Evolutionary conservation across 2,888 invertebrate genomes (phyloP).

Genomic region (Sycophila texana): DNA sequence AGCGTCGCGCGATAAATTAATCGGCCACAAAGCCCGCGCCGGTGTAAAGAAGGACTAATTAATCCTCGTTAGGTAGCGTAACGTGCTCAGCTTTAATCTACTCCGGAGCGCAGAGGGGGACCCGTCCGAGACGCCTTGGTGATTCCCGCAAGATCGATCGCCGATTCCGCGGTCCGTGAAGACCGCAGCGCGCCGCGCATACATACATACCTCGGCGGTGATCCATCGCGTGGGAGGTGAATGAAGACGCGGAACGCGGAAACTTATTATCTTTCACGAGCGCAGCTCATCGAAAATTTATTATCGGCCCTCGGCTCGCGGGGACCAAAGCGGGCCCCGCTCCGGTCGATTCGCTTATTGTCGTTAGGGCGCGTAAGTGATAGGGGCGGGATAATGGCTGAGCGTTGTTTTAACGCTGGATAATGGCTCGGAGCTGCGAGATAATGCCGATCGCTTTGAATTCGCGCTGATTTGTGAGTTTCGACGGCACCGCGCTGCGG

Average conservation of each 20-base stretch:
- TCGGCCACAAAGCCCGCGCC: conserved; percentile 10
- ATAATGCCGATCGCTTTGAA: conserved; percentile 49
- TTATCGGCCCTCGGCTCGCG: conserved; percentile 31
- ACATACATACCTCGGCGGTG: background rate
- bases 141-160: conserved; percentile 54
- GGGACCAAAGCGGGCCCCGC: background rate
- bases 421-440: conserved; percentile 1
- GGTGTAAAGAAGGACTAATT: conserved; percentile 33
- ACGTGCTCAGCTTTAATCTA: conserved; percentile 47
- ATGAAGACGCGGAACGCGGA: conserved; percentile 50
- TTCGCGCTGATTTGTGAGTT: conserved; percentile 31
- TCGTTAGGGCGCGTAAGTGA: conserved; percentile 36
- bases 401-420: conserved; percentile 17
- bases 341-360: conserved; percentile 46
- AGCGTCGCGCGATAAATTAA: conserved; percentile 40
- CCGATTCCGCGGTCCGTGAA: conserved; percentile 31
- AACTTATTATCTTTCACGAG: conserved; percentile 48
- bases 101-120: background rate
- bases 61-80: conserved; percentile 48
- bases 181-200: conserved; percentile 7
- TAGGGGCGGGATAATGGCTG: conserved; percentile 42
- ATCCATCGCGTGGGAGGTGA: conserved; percentile 22
- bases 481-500: background rate
- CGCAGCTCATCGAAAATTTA: conserved; percentile 34
- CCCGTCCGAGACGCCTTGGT: conserved; percentile 24